phyloP scores from a whole-genome alignment of 2,888 invertebrate species.

The Chorisops tibialis region DNA sequence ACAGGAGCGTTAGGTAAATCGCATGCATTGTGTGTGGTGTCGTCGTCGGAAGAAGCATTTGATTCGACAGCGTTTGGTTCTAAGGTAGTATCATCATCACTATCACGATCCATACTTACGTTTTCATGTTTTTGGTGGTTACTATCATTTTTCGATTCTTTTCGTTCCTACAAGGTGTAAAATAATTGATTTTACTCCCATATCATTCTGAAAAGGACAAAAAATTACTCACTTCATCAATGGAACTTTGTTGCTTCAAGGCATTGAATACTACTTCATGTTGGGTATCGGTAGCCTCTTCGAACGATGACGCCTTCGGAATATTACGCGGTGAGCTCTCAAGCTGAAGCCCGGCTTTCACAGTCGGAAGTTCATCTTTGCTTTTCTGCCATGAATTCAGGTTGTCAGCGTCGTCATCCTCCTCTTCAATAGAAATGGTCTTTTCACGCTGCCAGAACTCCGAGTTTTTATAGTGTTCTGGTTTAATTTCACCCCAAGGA shows the following conservation, averaged over 20 bases:
- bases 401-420: conserved; percentile 30
- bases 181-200: too few species aligned
- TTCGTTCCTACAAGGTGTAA: too few species aligned
- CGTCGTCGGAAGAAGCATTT: not conserved
- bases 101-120: conserved; percentile 17
- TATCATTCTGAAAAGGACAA: too few species aligned
- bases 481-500: conserved; percentile 50
- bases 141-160: too few species aligned
- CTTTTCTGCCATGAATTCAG: not conserved
- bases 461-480: conserved; percentile 47
- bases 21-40: not conserved
- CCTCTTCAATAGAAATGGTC: conserved; percentile 48
- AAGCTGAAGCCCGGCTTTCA: not conserved
- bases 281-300: conserved; percentile 48
- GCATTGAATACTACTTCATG: conserved; percentile 43
- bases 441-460: conserved; percentile 50
- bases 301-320: conserved; percentile 48
- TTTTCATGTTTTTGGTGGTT: not conserved
- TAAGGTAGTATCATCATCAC: conserved; percentile 27
- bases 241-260: conserved; percentile 41
- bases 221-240: conserved; percentile 31
- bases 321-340: conserved; percentile 34
- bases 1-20: not conserved
- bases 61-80: conserved; percentile 36
- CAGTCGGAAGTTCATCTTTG: not conserved